Evolutionary conservation across 1,140 invertebrate genomes (phyloP), one percentile per base, ranked within the genome.

Genomic region (Melipona quadrifasciata): DNA sequence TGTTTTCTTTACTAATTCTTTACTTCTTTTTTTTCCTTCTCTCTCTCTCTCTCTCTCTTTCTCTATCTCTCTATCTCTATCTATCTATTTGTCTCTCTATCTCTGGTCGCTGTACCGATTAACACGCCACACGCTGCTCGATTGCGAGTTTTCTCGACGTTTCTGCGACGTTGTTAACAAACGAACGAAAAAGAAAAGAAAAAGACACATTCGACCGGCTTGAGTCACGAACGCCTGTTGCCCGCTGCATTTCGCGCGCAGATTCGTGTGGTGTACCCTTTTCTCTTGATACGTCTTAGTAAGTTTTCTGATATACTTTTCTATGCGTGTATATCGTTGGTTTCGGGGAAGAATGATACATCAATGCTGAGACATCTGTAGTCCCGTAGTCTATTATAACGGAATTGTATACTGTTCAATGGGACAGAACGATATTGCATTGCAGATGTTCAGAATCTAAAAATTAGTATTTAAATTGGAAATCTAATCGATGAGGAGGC

Each of bases 1-100:
- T 80, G 24, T 82, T 65, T 70, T 67, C 74, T 27, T 81, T 58
- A 87, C 79, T 71, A 88, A 87, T 14, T 39, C 64, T 80, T 65
- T 53, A 39, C 81, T 55, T 53, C 27, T 53, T 27, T 51, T 73
- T 55, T 47, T 47, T 47, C 39, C 8, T 39, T 61, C 2, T 31
- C 31, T 31, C 2, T 31, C 31, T 61, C 0, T 61, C 5, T n/a
- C 4, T 61, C 24, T 61, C 24, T 61, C 0, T 61, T 2, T 58
- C 57, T 58, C 4, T 61, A 11, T 61, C 24, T 61, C 0, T 61
- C 3, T 58, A 21, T 58, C 58, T 58, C 0, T 58, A 3, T 61
- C 11, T 61, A 0, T 61, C 24, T 14, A 0, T 61, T 11, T 61
- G 1, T 61, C 58, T 61, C 24, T 61, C 58, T n/a, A 12, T 39